These are phyloP conservation scores for Acrobasis consociella DNA, from an alignment of 2,888 invertebrate species.

Conservation along the genomic window DNA sequence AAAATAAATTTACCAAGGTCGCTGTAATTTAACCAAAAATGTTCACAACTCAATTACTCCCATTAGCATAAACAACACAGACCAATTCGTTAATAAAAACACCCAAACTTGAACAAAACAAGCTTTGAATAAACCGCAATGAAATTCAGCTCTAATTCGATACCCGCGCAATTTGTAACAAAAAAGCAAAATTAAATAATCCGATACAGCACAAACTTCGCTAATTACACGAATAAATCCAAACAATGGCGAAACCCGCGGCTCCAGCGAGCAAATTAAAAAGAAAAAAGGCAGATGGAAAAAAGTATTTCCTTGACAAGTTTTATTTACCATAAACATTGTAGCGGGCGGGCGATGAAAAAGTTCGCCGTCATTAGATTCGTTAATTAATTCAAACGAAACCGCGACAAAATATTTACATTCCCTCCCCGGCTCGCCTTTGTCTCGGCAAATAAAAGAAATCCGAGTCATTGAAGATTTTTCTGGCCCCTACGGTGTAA, in stretches of 20 bases:
- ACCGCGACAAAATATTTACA: constrained; percentile 79
- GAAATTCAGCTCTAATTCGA: constrained; percentile 62
- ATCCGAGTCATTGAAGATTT: constrained; percentile 61
- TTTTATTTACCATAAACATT: constrained; percentile 82
- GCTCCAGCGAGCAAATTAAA: constrained; percentile 71
- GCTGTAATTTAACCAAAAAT: constrained; percentile 8
- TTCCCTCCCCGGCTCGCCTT: constrained; percentile 62
- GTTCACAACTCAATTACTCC: constrained; percentile 17
- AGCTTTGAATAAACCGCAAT: constrained; percentile 41
- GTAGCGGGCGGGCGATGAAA: constrained; percentile 69
- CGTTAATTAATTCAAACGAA: constrained; percentile 82
- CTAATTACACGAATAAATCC: constrained; percentile 82
- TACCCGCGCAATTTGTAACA: constrained; percentile 66
- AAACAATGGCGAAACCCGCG: constrained; percentile 67
- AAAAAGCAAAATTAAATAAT: constrained; percentile 74
- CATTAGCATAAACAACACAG: constrained; percentile 18
- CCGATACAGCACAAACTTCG: constrained; percentile 76
- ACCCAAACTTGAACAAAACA: constrained; percentile 43
- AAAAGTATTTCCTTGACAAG: constrained; percentile 79
- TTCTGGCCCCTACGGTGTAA: constrained; percentile 27
- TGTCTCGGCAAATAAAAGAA: constrained; percentile 64
- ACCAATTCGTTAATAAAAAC: constrained; percentile 25
- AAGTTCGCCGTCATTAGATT: constrained; percentile 79
- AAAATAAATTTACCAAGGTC: background rate
- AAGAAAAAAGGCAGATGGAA: constrained; percentile 73